phyloP scores from a whole-genome alignment of 2,797 vertebrate species.

The Liparis tanakae region DNA sequence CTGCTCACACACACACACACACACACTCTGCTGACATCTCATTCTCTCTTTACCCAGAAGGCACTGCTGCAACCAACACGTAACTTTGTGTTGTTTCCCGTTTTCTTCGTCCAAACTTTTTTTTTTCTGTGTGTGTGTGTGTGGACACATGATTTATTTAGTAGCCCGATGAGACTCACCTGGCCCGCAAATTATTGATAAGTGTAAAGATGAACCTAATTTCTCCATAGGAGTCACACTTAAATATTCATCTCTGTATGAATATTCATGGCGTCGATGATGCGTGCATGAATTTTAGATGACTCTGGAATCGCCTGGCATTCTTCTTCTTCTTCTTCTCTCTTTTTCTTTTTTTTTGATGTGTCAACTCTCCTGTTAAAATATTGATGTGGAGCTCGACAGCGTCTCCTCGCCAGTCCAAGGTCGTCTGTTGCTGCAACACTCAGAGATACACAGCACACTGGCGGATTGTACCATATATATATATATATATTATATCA shows the following conservation, averaged over 20 bases:
- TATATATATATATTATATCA: not conserved
- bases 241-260: constrained; percentile 79
- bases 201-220: constrained; percentile 80
- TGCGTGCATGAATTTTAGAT: constrained; percentile 78
- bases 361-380: constrained; percentile 74
- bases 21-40: constrained; percentile 29
- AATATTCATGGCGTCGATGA: constrained; percentile 79
- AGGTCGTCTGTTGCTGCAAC: constrained; percentile 62
- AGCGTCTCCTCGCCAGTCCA: constrained; percentile 62
- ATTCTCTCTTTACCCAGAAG: constrained; percentile 45
- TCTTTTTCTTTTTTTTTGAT: constrained; percentile 59
- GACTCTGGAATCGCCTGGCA: constrained; percentile 62
- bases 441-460: constrained; percentile 9
- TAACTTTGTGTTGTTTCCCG: constrained; percentile 84
- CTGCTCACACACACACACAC: constrained; percentile 2
- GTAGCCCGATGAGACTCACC: constrained; percentile 65
- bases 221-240: constrained; percentile 76
- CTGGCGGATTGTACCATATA: not conserved
- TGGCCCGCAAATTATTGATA: constrained; percentile 79
- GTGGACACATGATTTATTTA: constrained; percentile 70
- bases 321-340: constrained; percentile 43
- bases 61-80: constrained; percentile 30
- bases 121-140: constrained; percentile 6
- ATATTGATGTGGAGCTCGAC: constrained; percentile 75
- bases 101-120: constrained; percentile 72